A percentile compares a stretch with the other conserved stretches of the same genome.
phyloP scores from a whole-genome alignment of 2,113 vertebrate species.

The Saccopteryx leptura region DNA sequence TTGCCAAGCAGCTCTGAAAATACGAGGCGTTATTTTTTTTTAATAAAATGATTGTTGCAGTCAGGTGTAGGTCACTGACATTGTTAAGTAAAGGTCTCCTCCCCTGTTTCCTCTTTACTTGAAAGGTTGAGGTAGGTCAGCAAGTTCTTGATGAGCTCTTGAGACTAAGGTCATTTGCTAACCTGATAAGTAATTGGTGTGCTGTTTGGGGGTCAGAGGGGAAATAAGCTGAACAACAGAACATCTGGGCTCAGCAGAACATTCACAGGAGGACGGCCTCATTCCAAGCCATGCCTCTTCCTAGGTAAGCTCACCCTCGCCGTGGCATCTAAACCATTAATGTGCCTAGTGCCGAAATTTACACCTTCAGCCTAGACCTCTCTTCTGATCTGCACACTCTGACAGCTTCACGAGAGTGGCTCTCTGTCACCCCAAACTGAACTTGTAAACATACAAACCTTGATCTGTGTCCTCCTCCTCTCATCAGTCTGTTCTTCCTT shows the following conservation, averaged over 20 bases:
- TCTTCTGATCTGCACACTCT: neutral
- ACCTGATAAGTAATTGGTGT: fast-evolving
- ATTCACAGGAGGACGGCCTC: neutral
- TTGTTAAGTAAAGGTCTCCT: neutral
- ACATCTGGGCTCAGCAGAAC: no score
- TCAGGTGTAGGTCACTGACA: constrained; percentile 51
- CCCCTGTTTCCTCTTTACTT: neutral
- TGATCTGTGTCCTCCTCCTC: neutral
- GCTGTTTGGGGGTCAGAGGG: neutral
- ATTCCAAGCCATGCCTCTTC: fast-evolving
- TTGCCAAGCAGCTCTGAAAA: constrained; percentile 13
- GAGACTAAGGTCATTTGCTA: neutral
- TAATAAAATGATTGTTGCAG: constrained; percentile 54
- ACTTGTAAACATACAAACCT: neutral
- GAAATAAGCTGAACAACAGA: neutral
- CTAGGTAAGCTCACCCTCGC: neutral
- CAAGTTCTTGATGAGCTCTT: neutral
- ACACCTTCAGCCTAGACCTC: neutral
- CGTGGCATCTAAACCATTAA: neutral
- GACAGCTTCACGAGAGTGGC: neutral
- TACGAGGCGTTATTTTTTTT: neutral
- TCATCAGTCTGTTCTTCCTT: neutral
- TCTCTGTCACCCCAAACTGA: neutral
- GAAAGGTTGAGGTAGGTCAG: neutral
- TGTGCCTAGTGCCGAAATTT: fast-evolving